Evolutionary conservation across 2,113 vertebrate genomes (phyloP).

Genomic region (Brachypodius melanocephalos): DNA sequence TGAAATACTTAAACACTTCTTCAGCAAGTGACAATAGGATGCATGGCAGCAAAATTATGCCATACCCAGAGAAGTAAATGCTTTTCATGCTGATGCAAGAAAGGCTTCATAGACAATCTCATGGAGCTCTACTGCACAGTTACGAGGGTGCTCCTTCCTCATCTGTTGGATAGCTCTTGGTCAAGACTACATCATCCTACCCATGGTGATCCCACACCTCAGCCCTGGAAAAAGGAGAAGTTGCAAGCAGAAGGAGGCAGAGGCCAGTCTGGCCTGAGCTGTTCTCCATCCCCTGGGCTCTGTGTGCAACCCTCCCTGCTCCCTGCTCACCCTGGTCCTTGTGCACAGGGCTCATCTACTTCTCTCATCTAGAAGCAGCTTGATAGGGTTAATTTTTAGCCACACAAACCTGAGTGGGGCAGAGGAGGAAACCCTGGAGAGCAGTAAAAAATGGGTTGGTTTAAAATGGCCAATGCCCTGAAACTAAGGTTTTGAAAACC

Average conservation of each 20-base stretch:
- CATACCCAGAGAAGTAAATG: neutral
- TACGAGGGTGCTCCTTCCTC: neutral
- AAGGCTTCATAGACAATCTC: neutral
- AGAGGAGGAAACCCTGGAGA: neutral
- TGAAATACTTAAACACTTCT: slow-evolving; percentile 37
- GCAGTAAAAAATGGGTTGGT: neutral
- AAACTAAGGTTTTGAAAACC: neutral
- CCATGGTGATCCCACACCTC: neutral
- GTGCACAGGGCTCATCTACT: neutral
- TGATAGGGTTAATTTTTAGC: neutral
- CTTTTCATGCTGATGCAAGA: neutral
- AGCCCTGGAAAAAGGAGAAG: neutral
- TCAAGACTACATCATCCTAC: neutral
- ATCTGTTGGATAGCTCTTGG: neutral
- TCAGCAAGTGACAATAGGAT: neutral
- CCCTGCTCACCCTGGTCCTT: neutral
- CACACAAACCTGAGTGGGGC: neutral
- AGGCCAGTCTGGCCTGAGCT: neutral
- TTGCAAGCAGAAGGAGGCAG: neutral
- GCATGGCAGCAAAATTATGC: neutral
- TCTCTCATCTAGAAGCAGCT: neutral
- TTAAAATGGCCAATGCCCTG: neutral
- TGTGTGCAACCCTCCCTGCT: neutral
- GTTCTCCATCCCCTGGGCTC: neutral
- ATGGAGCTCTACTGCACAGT: neutral